Evolutionary conservation across 2,113 vertebrate species (phyloP).

Genomic region (Macrotis lagotis): DNA sequence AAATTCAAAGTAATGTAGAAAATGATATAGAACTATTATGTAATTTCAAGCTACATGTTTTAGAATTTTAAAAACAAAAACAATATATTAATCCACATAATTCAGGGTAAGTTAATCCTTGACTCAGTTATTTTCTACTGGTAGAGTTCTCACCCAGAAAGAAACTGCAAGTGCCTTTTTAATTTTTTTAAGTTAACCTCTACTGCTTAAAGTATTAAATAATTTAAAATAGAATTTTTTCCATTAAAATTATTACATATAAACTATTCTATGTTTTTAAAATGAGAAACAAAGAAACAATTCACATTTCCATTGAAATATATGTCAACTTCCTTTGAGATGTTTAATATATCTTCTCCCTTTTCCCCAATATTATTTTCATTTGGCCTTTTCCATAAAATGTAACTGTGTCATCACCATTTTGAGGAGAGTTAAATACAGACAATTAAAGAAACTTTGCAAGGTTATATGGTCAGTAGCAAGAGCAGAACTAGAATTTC

Average conservation of each 20-base stretch:
- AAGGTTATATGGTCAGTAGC: background rate
- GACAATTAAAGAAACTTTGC: background rate
- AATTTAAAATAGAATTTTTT: too few species aligned
- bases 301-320: slow-evolving; percentile 18
- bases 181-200: background rate
- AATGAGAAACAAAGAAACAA: slow-evolving; percentile 11
- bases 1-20: slow-evolving; percentile 18
- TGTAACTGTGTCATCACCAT: too few species aligned
- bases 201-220: slow-evolving; percentile 5
- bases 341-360: background rate
- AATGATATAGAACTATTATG: slow-evolving; percentile 7
- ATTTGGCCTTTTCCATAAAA: too few species aligned
- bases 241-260: too few species aligned
- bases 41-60: slow-evolving; percentile 23
- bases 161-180: background rate
- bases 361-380: too few species aligned
- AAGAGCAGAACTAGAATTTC: background rate
- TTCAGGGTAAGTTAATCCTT: slow-evolving; percentile 40
- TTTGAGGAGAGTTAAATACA: too few species aligned
- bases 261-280: background rate
- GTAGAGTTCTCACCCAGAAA: background rate
- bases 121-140: slow-evolving; percentile 22
- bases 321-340: background rate
- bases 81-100: background rate
- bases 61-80: slow-evolving; percentile 3